phyloP scores from a whole-genome alignment of 2,888 invertebrate genomes.

The Tipula unca region DNA sequence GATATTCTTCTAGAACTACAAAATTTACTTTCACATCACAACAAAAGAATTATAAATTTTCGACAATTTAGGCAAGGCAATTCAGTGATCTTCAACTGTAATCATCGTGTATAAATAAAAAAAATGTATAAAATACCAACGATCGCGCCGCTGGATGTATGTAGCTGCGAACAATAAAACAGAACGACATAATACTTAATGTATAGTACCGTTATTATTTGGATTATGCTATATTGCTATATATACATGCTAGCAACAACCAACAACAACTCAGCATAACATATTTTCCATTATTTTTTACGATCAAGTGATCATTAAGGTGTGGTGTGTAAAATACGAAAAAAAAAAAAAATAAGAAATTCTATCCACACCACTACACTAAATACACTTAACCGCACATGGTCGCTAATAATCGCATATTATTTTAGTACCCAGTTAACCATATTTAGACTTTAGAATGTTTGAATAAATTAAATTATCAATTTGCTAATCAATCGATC shows the following conservation, averaged over 20 bases:
- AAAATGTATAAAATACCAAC: neutral
- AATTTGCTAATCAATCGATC: neutral
- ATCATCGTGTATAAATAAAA: neutral
- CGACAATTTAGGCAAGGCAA: neutral
- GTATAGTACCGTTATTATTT: neutral
- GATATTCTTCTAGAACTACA: neutral
- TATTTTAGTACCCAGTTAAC: neutral
- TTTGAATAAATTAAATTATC: neutral
- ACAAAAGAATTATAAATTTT: neutral
- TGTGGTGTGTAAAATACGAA: neutral
- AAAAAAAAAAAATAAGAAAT: neutral
- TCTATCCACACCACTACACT: neutral
- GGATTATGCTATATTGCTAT: constrained; percentile 9
- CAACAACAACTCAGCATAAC: neutral
- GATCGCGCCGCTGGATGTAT: neutral
- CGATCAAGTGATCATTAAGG: constrained; percentile 14
- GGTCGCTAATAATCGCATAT: neutral
- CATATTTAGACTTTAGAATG: neutral
- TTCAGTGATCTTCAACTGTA: neutral
- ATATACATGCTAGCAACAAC: too few species aligned
- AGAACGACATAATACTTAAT: neutral
- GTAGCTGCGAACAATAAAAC: neutral
- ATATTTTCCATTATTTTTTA: neutral
- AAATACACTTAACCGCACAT: neutral
- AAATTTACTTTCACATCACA: neutral